A percentile compares a stretch with the other conserved stretches of the same genome.
Conservation (phyloP, 2,113 vertebrate genomes). For the Verasper variegatus region DNA sequence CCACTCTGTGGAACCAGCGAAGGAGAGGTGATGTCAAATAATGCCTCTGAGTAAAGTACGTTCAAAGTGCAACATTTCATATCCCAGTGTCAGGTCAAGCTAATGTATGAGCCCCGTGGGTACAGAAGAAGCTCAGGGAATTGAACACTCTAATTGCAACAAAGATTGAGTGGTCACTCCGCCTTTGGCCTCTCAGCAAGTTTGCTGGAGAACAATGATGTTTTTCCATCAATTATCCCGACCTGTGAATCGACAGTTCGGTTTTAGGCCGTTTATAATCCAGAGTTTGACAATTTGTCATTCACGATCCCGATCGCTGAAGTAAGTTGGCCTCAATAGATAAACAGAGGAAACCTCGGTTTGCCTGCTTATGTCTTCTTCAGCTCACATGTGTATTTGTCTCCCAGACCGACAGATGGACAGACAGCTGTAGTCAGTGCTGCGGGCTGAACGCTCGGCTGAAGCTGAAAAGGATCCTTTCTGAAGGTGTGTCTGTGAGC, state of each 20-base stretch:
- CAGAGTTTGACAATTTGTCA: conserved; percentile 4
- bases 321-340: not conserved
- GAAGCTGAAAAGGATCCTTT: conserved; percentile 39
- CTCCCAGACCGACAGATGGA: not conserved
- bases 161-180: conserved; percentile 35
- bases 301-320: not conserved
- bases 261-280: conserved; percentile 15
- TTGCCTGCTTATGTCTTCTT: not conserved
- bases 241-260: conserved; percentile 20
- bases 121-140: conserved; percentile 26
- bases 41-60: not conserved
- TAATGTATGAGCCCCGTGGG: conserved; percentile 53
- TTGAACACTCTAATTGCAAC: conserved; percentile 41
- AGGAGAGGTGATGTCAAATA: not conserved
- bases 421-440: conserved; percentile 11
- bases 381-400: conserved; percentile 20
- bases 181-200: conserved; percentile 53
- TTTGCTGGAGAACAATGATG: conserved; percentile 17
- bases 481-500: conserved; percentile 14
- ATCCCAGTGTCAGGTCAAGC: conserved; percentile 57
- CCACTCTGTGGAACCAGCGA: too few species aligned
- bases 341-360: not conserved
- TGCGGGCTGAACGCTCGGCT: conserved; percentile 42
- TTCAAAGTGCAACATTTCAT: not conserved
- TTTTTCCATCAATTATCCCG: not conserved